Percentiles rank a stretch among this genome's conserved stretches.
phyloP scores from a whole-genome alignment of 1,140 invertebrate genomes.

The Colletes latitarsis region DNA sequence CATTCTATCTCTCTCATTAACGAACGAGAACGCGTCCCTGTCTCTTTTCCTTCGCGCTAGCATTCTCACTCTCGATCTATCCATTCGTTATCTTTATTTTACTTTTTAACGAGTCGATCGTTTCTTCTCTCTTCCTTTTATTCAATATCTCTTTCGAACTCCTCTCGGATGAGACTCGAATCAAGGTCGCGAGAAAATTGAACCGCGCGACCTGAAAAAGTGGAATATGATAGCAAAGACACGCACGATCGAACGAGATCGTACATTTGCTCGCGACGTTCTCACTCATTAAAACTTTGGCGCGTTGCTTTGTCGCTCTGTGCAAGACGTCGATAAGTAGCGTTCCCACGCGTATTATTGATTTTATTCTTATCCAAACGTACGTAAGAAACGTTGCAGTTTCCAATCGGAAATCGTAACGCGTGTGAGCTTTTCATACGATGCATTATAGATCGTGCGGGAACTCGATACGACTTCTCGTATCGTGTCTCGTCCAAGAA shows the following conservation, averaged over 20 bases:
- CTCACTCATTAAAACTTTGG: not conserved
- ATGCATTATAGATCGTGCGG: no score
- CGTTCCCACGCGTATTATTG: no score
- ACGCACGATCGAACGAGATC: not conserved
- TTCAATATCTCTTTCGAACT: not conserved
- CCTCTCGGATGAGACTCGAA: not conserved
- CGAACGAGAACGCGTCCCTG: not conserved
- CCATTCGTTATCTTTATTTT: no score
- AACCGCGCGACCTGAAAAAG: not conserved
- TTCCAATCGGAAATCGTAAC: no score
- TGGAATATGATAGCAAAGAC: not conserved
- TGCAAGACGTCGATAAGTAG: not conserved
- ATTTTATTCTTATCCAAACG: no score
- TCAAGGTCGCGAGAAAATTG: conserved; percentile 1
- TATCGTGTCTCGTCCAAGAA: no score
- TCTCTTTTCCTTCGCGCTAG: not conserved
- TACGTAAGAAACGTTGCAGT: no score
- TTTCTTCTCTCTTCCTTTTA: not conserved
- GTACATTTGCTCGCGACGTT: not conserved
- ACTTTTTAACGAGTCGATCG: no score
- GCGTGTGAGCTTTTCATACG: no score
- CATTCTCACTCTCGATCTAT: not conserved
- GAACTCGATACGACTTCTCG: no score
- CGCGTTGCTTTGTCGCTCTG: not conserved
- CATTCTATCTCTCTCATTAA: not conserved